phyloP scores from a whole-genome alignment of 1,140 invertebrate species.

The Uloborus diversus region DNA sequence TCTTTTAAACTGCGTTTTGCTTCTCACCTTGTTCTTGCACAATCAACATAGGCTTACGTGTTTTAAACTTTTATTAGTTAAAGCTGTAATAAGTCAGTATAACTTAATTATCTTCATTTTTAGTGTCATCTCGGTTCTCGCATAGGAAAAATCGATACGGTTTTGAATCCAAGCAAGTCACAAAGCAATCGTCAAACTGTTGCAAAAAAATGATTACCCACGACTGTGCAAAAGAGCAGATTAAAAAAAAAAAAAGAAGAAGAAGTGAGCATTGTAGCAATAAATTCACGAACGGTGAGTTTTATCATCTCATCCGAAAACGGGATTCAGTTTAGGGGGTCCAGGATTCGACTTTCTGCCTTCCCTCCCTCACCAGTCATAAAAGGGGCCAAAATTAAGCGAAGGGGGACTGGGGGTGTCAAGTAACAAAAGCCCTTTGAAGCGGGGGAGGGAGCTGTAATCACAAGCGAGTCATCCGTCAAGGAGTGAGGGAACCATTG shows the following conservation, averaged over 20 bases:
- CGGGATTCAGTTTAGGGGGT: conserved; percentile 1
- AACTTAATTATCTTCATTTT: too few relatives aligned
- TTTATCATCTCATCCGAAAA: conserved; percentile 13
- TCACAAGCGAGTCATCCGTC: conserved; percentile 52
- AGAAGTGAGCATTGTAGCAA: background rate
- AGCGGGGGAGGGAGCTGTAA: conserved; percentile 38
- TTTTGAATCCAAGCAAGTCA: too few relatives aligned
- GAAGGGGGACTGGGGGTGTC: conserved; percentile 9
- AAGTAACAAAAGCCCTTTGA: conserved; percentile 52
- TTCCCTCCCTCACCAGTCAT: conserved; percentile 14
- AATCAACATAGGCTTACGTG: too few relatives aligned
- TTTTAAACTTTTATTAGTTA: too few relatives aligned
- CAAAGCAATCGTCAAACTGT: too few relatives aligned
- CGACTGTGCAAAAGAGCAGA: background rate
- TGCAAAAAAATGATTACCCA: too few relatives aligned
- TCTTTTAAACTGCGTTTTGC: too few relatives aligned
- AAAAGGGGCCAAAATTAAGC: conserved; percentile 40
- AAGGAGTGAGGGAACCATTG: conserved; percentile 48
- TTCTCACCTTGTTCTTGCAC: too few relatives aligned
- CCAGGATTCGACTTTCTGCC: conserved; percentile 41
- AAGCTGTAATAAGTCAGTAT: too few relatives aligned
- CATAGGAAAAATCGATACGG: too few relatives aligned
- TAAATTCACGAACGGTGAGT: conserved; percentile 6
- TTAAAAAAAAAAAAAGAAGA: conserved; percentile 3
- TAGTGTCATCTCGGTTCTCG: too few relatives aligned